Conservation (phyloP, 2,113 vertebrate species). For the Geothlypis trichas region DNA sequence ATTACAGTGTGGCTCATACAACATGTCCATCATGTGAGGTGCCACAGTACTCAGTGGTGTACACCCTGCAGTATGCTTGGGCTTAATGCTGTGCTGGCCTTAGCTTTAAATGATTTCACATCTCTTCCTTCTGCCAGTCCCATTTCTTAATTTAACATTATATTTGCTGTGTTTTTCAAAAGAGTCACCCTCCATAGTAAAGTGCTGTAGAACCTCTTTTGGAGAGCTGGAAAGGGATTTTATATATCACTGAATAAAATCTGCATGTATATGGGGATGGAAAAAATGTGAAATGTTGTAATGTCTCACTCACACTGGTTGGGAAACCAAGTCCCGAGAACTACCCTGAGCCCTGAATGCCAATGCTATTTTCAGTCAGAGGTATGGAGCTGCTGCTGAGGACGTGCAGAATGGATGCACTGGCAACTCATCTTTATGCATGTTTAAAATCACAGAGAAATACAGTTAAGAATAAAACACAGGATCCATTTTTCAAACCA, state of each 20-base stretch:
- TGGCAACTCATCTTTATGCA: constrained; percentile 5
- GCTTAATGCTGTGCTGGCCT: background rate
- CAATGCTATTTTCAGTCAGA: background rate
- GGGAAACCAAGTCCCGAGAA: background rate
- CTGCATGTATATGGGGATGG: background rate
- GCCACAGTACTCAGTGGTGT: background rate
- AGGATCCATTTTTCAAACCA: background rate
- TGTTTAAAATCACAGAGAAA: constrained; percentile 12
- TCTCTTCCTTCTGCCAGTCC: background rate
- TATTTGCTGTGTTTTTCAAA: background rate
- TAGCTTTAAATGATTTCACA: constrained; percentile 21
- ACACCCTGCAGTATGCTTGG: background rate
- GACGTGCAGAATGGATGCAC: background rate
- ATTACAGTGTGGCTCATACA: background rate
- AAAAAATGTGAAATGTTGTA: constrained; percentile 19
- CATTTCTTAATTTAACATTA: constrained; percentile 8
- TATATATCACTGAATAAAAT: constrained; percentile 12
- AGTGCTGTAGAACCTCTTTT: background rate
- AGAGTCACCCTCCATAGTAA: background rate
- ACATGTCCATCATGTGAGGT: background rate
- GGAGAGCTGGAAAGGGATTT: background rate
- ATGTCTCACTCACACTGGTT: background rate
- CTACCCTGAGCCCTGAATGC: background rate
- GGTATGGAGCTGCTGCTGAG: background rate
- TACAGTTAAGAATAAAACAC: background rate